Evolutionary conservation across 2,113 vertebrate species (phyloP), one percentile per base, ranked within the genome.

Genomic region (Rhagologus leucostigma): DNA sequence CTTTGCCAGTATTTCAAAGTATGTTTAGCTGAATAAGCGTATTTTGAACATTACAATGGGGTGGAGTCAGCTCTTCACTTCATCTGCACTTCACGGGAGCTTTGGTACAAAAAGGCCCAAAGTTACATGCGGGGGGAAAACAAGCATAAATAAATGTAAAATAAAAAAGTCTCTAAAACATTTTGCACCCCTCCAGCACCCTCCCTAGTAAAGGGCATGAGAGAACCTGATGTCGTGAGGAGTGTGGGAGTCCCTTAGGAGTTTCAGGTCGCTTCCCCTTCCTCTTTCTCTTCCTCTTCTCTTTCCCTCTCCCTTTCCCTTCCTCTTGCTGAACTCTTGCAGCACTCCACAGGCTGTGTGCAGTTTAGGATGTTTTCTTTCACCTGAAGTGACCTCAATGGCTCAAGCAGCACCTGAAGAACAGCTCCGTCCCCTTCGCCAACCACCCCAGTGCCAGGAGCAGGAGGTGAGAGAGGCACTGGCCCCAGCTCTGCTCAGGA

Each of bases 1-100:
- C 88, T 89, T 68, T 88, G 87, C 90, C 78, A 91, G 26, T 56
- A 83, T 86, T 90, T 95, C 82, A 90, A 65, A 74, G 71, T 50
- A 75, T 56, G 42, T 92, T 93, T 71, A 84, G 71, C 79, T 92
- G 90, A 94, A 84, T 73, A 82, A 94, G 63, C 21, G 8, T 91
- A 82, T 91, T 91, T 96, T 88, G 19, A 5, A 57, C 57, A 42
- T 87, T 69, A 67, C 63, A 71, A 49, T 5, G 17, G 78, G 69
- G 27, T 89, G 67, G 65, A 86, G 80, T 95, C 42, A 22, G 70
- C 89, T 89, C 80, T 94, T 88, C 89, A 69, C 69, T 91, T 80
- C 74, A 79, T 52, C 78, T 83, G 53, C 81, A 91, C 65, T 71
- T 93, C 55, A 35, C 53, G 80, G 60, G n/a, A 6, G 6, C 65